Base-by-base conservation (phyloP, 1,140 invertebrate species). In the Cydia splendana region DNA sequence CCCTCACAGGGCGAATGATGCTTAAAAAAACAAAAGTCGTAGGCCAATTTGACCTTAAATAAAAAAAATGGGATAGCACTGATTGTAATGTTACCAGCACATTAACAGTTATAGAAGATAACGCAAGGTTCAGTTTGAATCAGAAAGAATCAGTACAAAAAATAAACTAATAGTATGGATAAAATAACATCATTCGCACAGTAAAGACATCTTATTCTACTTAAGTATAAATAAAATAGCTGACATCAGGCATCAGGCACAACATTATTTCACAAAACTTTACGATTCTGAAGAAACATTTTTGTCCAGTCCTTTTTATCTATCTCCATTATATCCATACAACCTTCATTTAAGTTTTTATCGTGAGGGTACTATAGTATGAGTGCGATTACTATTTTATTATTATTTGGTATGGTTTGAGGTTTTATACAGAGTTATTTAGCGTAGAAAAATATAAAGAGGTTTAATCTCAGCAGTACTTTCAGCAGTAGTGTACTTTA, bases 401-500 rank as follows among this genome's bases (percentile, higher is more conserved):
- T 79, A 80, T 76, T 86, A 85, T 87, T 89, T 89, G 87, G 86
- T 88, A 86, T 82, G 80, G 77, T 77, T 62, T 84, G 83, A 87
- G 82, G 85, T 87, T 88, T 89, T 91, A 91, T 92, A 92, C 91
- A 92, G 88, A 92, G 89, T 92, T 91, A 91, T 91, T 90, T 86
- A 80, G 53, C 65, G 76, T 74, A 65, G 78, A 80, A 73, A 78
- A 74, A 77, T 77, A 76, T 69, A 79, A 77, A 57, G 77, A 76
- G 24, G 51, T 48, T 48, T 53, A 75, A 38, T 34, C 53, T 53
- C 53, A 75, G n/a, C 13, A 71, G 67, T 18, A 38, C 6, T 42
- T 10, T 42, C 9, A 24, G 24, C 24, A 24, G 38, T 71, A 71
- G 10, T 38, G 67, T 38, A 71, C 67, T 71, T 67, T 9, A 71